These are phyloP conservation scores for Dendrolimus pini DNA, from an alignment of 2,888 invertebrate genomes.

Conservation along the genomic window DNA sequence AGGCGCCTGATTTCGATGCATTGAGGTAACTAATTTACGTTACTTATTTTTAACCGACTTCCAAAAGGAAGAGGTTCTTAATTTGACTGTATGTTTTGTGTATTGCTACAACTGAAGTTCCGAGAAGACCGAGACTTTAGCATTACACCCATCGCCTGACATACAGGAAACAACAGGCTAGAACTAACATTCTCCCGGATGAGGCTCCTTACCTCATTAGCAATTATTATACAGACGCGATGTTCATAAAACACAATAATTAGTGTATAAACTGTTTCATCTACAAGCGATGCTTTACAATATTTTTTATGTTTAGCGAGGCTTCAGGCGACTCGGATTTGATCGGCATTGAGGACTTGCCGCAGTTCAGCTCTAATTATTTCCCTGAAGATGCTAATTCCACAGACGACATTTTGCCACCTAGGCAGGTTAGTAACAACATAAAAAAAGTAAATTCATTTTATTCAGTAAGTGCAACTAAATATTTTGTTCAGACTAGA, in stretches of 20 bases:
- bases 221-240: too few species aligned
- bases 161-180: too few species aligned
- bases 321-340: constrained; percentile 80
- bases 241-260: too few species aligned
- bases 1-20: constrained; percentile 68
- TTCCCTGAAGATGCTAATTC: constrained; percentile 35
- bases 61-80: too few species aligned
- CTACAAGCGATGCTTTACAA: too few species aligned
- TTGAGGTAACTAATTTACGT: constrained; percentile 51
- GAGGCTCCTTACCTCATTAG: too few species aligned
- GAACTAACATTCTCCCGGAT: too few species aligned
- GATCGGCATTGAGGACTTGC: constrained; percentile 80
- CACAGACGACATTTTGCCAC: constrained; percentile 13
- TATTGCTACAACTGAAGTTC: too few species aligned
- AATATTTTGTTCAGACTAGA: neutral
- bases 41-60: neutral
- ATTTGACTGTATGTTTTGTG: too few species aligned
- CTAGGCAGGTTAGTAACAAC: constrained; percentile 8
- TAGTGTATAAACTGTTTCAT: too few species aligned
- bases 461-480: neutral
- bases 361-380: constrained; percentile 72
- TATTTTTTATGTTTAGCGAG: constrained; percentile 51
- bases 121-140: too few species aligned
- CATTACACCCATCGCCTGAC: too few species aligned
- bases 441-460: neutral